Evolutionary conservation across 1,140 invertebrate species (phyloP), one percentile per base, ranked within the genome.

Genomic region (Aphaenogaster floridana): DNA sequence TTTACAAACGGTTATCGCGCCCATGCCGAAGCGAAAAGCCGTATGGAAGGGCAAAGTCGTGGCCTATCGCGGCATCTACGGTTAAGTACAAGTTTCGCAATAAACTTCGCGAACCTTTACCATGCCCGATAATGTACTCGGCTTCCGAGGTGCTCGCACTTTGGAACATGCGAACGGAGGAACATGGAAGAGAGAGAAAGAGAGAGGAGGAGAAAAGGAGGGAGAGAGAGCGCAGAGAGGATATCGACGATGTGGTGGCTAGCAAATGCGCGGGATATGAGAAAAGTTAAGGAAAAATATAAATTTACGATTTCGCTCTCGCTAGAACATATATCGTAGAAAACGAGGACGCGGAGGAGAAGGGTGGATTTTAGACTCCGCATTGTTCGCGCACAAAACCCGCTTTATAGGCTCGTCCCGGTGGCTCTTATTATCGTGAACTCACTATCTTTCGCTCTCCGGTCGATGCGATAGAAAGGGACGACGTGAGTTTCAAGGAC

Each of bases 11-110:
- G 52, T 71, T 61, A 64, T 74, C 71, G 57, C 54, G 57, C 9
- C 5, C 8, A 13, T 81, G 45, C 15, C 54, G 17, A 80, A 68
- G 34, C 17, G 28, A 74, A 61, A 42, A 42, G 28, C 42, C 39
- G 42, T 74, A 39, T 13, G 13, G 42, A 13, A 78, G 59, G 59
- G 61, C n/a, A 17, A 86, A 86, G 71, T 66, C 83, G 61, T 76
- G 83, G 59, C 61, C 61, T 78, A 78, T 78, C 83, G 74, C 74
- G 72, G 74, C 61, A 86, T 86, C 83, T 78, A 52, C 21, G 63
- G 83, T 86, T 86, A 77, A 86, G 83, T 76, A 86, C 61, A 86
- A 86, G 59, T 86, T 86, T 86, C 74, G 83, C 83, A 86, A 86
- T 86, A 86, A 86, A 86, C 83, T 86, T 79, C 72, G 83, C 83